These are phyloP conservation scores for Centropus bengalensis DNA, from an alignment of 2,113 vertebrate species.

Conservation along the genomic window DNA sequence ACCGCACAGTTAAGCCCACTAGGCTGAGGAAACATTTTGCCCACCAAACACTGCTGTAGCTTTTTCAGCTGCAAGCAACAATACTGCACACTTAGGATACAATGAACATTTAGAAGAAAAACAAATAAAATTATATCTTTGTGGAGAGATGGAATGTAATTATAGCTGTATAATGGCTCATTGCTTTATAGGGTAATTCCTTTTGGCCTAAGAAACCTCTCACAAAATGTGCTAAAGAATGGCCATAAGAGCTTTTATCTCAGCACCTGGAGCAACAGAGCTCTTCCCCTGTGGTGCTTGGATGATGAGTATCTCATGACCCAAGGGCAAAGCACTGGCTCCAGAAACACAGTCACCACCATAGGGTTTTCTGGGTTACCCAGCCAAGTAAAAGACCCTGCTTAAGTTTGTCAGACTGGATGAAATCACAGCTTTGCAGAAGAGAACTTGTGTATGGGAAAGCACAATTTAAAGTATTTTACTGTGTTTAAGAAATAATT, in stretches of 20 bases:
- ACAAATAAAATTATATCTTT: background rate
- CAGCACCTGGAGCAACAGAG: background rate
- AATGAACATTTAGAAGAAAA: background rate
- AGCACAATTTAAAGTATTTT: background rate
- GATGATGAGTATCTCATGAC: background rate
- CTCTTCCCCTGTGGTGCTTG: background rate
- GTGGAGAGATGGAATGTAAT: background rate
- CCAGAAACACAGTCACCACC: background rate
- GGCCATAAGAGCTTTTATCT: background rate
- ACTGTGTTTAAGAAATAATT: background rate
- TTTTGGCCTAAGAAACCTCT: background rate
- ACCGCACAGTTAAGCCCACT: fast-evolving
- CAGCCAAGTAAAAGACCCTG: background rate
- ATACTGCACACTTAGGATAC: background rate
- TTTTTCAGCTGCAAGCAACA: background rate
- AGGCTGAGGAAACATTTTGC: background rate
- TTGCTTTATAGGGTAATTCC: conserved; percentile 14
- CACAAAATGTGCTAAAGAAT: background rate
- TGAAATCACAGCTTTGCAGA: background rate
- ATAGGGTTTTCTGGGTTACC: background rate
- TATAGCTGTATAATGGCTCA: conserved; percentile 2
- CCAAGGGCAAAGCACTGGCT: background rate
- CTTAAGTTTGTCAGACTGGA: background rate
- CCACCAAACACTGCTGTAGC: background rate
- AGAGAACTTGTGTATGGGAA: background rate